Percentiles rank a stretch among this genome's conserved stretches.
Evolutionary conservation across 2,797 vertebrate genomes (phyloP).

Genomic region (Cephalopachus bancanus): DNA sequence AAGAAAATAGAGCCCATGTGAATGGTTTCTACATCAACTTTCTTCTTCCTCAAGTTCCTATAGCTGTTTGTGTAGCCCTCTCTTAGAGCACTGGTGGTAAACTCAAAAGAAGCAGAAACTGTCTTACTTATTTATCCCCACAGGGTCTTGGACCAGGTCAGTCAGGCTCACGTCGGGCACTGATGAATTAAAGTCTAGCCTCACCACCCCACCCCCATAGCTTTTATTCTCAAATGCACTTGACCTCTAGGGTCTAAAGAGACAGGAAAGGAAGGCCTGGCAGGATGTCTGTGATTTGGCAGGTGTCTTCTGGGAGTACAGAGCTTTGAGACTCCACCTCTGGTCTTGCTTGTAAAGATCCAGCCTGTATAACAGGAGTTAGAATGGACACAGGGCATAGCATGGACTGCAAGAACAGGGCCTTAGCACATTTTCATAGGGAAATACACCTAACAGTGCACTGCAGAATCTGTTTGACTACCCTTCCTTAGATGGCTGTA

Average conservation of each 20-base stretch:
- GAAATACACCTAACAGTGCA: background rate
- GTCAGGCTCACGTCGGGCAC: background rate
- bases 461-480: background rate
- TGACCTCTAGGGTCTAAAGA: background rate
- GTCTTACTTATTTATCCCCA: background rate
- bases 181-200: background rate
- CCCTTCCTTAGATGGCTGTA: background rate
- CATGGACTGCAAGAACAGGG: too few species aligned
- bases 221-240: background rate
- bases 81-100: background rate
- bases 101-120: background rate
- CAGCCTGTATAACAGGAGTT: background rate
- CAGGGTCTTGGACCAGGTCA: background rate
- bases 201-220: background rate
- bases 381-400: accelerated
- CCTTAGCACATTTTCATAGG: background rate
- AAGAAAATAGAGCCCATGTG: background rate
- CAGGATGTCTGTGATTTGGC: background rate
- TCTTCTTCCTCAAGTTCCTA: background rate
- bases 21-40: background rate
- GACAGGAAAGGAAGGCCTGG: background rate
- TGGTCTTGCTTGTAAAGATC: background rate
- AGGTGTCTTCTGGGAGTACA: background rate
- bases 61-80: background rate
- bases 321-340: background rate